Evolutionary conservation across 1,140 invertebrate species (phyloP), one percentile per base, ranked within the genome.

Genomic region (Sinonovacula constricta): DNA sequence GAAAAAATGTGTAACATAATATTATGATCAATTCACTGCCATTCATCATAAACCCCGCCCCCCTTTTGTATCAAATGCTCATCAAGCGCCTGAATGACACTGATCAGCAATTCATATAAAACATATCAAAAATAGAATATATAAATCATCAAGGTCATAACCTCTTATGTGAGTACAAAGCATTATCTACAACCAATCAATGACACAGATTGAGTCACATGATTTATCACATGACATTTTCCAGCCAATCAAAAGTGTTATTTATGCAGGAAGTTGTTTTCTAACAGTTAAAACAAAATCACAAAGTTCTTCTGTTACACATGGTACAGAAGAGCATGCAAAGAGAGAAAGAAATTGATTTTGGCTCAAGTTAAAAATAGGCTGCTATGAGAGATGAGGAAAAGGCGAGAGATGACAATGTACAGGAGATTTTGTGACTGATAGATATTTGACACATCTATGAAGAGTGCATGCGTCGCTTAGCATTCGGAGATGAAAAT

Each of bases 91-190:
- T 24, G n/a, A 15, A 15, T 28, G 30, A 31, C 15, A 15, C 57
- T 15, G 30, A 24, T 28, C 30, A 31, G 39, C 57, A 26, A 76
- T 24, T 67, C 34, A 67, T 76, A 76, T 76, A 76, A 69, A 76
- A 76, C 63, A 67, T 76, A 76, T 76, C 72, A 76, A 76, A 76
- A 76, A 76, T 76, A 76, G 39, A 76, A 39, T 76, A 76, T 67
- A 63, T 53, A 53, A 70, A 45, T 45, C 18, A 34, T 59, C 68
- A 70, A 45, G 68, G 53, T 70, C 68, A 70, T 54, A 39, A 59
- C 68, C 68, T 70, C 39, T 45, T 7, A 18, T 45, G 7, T 45
- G 39, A 45, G 39, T 45, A 45, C 39, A 45, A 10, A 45, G 18
- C 39, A 70, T 33, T 59, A 70, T 59, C 56, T 59, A 70, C 68